These are phyloP conservation scores for Cacatua alba DNA, from an alignment of 2,113 vertebrate species.

Conservation along the genomic window DNA sequence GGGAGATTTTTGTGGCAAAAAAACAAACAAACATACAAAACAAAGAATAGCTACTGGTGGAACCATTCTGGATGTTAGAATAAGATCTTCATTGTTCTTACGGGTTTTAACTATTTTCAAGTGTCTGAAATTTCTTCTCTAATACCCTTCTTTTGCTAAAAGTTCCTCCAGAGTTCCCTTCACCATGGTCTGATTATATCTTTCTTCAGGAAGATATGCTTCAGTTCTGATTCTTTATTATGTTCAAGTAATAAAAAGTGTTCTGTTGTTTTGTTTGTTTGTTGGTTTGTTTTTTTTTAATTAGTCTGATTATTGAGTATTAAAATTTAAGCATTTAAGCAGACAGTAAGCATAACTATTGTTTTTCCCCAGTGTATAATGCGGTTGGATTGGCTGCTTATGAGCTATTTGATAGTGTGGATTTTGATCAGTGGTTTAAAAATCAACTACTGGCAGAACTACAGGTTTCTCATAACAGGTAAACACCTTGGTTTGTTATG, in stretches of 20 bases:
- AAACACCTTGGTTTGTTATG: constrained; percentile 47
- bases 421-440: constrained; percentile 99
- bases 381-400: constrained; percentile 94
- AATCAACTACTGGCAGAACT: constrained; percentile 93
- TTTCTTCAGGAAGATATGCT: background rate
- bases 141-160: background rate
- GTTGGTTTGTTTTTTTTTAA: background rate
- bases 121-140: background rate
- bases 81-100: background rate
- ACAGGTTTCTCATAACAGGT: constrained; percentile 93
- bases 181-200: background rate
- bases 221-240: background rate
- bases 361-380: constrained; percentile 87
- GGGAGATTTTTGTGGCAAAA: background rate
- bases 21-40: background rate
- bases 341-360: constrained; percentile 4
- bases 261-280: background rate
- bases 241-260: background rate
- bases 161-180: background rate
- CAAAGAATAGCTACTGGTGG: background rate
- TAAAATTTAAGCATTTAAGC: background rate
- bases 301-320: background rate
- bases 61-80: background rate
- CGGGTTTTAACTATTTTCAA: background rate
- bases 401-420: constrained; percentile 96